A percentile compares a stretch with the other conserved stretches of the same genome.
These are phyloP conservation scores for Meandrina meandrites DNA, from an alignment of 92 coral and sea anemone species.

Conservation along the genomic window DNA sequence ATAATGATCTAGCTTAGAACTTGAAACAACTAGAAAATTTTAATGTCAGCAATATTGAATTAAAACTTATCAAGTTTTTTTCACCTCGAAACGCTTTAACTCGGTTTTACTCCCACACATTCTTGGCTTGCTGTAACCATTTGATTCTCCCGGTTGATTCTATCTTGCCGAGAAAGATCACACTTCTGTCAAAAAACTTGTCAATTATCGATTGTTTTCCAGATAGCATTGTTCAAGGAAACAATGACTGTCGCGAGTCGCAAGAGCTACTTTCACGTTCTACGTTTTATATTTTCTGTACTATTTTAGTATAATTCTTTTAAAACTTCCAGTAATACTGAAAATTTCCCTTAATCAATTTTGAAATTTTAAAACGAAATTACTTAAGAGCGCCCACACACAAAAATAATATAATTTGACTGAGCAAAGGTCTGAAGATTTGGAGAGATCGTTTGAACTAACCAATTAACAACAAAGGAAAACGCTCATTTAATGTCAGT, in stretches of 20 bases:
- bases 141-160: no score
- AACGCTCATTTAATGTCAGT: not conserved
- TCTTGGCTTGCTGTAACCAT: not conserved
- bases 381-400: not conserved
- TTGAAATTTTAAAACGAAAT: constrained; percentile 1
- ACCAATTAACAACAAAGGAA: not conserved
- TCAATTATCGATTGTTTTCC: not conserved
- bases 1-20: not conserved
- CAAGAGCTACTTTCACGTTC: not conserved
- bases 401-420: not conserved
- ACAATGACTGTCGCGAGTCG: no score
- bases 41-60: not conserved
- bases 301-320: not conserved
- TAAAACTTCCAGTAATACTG: not conserved
- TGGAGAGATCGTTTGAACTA: not conserved
- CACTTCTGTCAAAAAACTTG: not conserved
- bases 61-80: not conserved
- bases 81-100: not conserved
- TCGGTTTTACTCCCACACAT: not conserved
- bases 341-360: not conserved
- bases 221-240: not conserved
- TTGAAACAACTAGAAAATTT: not conserved
- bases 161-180: not conserved
- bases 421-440: not conserved
- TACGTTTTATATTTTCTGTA: not conserved